These are phyloP conservation scores for Clitarchus hookeri DNA, from an alignment of 2,888 invertebrate species.

Conservation along the genomic window DNA sequence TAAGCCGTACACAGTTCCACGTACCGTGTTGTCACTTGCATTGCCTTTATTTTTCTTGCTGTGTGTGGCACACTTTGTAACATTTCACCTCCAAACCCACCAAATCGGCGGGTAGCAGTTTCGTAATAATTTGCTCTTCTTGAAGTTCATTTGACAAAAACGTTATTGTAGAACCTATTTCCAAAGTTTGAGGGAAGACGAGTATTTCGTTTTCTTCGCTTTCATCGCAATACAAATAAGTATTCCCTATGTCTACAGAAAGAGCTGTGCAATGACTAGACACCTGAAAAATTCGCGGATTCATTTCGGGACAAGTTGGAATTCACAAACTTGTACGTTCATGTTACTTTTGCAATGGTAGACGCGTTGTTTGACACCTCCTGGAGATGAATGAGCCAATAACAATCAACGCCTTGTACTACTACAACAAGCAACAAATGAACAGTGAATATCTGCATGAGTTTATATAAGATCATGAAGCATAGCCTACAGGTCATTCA, in stretches of 20 bases:
- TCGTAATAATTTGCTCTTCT: not conserved
- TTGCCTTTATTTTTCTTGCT: not conserved
- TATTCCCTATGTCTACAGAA: not conserved
- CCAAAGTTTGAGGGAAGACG: not conserved
- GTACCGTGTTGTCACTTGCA: not conserved
- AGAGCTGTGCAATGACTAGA: not conserved
- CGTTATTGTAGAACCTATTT: not conserved
- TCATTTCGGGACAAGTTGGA: not conserved
- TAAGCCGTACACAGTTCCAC: not conserved
- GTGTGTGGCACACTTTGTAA: not conserved
- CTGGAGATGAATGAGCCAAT: no score
- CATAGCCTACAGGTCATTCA: no score
- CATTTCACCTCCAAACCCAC: not conserved
- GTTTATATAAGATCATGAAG: no score
- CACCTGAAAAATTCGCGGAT: not conserved
- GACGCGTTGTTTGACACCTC: not conserved
- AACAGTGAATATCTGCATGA: no score
- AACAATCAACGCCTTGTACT: no score
- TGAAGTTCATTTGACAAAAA: not conserved
- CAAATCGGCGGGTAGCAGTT: not conserved
- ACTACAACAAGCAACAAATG: no score
- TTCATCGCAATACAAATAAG: not conserved
- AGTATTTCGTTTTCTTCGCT: not conserved
- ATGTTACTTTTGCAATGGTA: not conserved
- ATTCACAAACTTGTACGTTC: not conserved